Base-by-base conservation (phyloP, 2,888 invertebrate species). In the Drepanosiphum platanoidis region DNA sequence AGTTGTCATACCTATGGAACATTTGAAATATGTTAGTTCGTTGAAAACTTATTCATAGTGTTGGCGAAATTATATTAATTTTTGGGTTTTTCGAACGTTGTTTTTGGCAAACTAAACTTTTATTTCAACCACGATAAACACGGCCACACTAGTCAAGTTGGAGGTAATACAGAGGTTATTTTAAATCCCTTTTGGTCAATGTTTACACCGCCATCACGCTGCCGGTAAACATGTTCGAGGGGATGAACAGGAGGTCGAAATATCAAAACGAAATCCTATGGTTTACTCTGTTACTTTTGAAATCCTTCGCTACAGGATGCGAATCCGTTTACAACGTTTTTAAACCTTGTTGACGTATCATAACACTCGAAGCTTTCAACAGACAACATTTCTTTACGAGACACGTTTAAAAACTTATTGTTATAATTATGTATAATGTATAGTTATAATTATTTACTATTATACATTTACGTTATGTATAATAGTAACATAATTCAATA, bases 241-340 rank as follows among this genome's bases (percentile, higher is more conserved):
- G 70, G 27, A 52, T 36, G 27, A 36, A 34, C 18, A 3, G 27
- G 11, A 30, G 27, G 68, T 46, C 27, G 52, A 61, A 74, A 66
- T 83, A 83, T 74, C 83, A 83, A 83, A 74, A 83, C 46, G 18
- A 75, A 83, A 83, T 74, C 83, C 64, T 34, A 34, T 36, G 82
- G 82, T 82, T 82, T 82, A 82, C 34, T 61, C 34, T 72, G 81
- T 82, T 72, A 30, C 42, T 74, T 72, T 46, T 27, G 32, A 61
- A 82, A 72, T 82, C 72, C 82, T 61, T 39, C 22, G 52, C 22
- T 72, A 46, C 64, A 42, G 74, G 5, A 66, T 32, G 18, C 11
- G 34, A 83, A 74, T 52, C 46, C 83, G 72, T 83, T 74, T 32
- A 74, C 32, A 64, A 74, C 83, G 34, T 64, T 34, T 66, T 5